Percentiles rank a stretch among this genome's conserved stretches.
Conservation (phyloP, 2,888 invertebrate genomes). For the Danaus chrysippus region DNA sequence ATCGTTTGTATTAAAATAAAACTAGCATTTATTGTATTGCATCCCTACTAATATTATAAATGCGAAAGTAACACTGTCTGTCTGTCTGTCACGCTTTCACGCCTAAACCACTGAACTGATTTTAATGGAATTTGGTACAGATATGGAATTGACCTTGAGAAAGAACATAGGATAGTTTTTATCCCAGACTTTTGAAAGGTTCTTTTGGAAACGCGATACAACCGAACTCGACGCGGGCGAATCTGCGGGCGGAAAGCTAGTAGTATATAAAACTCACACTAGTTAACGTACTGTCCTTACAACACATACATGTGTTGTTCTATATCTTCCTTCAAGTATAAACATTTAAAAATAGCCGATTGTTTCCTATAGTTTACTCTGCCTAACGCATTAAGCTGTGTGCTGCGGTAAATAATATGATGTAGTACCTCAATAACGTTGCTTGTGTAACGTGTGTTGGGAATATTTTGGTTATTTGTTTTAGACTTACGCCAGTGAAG, state of each 20-base stretch:
- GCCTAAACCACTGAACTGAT: too few relatives aligned
- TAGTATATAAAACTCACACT: neutral
- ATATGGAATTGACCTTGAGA: too few relatives aligned
- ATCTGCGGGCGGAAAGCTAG: too few relatives aligned
- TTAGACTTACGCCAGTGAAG: conserved; percentile 52
- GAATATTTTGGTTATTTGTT: conserved; percentile 72
- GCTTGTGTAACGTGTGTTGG: conserved; percentile 59
- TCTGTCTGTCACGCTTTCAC: too few relatives aligned
- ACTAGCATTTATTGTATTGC: neutral
- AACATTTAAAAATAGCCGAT: conserved; percentile 63
- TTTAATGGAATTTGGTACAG: too few relatives aligned
- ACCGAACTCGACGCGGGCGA: too few relatives aligned
- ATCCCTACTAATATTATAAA: too few relatives aligned
- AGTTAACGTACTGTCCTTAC: conserved; percentile 2
- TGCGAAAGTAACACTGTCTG: too few relatives aligned
- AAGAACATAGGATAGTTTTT: too few relatives aligned
- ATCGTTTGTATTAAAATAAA: conserved; percentile 34
- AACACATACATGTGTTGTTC: conserved; percentile 30
- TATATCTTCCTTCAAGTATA: conserved; percentile 45
- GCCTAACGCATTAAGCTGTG: conserved; percentile 64
- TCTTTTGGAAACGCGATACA: too few relatives aligned
- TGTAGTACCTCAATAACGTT: conserved; percentile 69
- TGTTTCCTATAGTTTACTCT: conserved; percentile 63
- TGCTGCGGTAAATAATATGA: conserved; percentile 72
- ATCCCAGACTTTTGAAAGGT: too few relatives aligned